Base-by-base conservation (phyloP, 2,797 vertebrate genomes). In the Sciurus vulgaris region DNA sequence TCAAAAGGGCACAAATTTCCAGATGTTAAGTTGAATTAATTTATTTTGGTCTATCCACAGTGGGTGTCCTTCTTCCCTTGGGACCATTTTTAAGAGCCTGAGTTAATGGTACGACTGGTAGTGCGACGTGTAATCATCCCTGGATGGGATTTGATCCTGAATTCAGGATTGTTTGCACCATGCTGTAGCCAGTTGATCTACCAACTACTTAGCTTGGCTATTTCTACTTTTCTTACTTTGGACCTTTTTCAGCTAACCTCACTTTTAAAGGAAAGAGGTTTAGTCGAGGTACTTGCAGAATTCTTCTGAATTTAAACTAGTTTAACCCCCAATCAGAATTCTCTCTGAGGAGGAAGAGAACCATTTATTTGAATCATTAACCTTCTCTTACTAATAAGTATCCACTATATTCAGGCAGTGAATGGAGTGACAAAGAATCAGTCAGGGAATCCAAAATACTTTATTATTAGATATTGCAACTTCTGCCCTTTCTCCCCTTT, bases 201-300 rank as follows among this genome's bases (percentile, higher is more conserved):
- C 33, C 2, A 61, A 78, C 12, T 8, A 51, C 38, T 63, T 44
- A 86, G 35, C 38, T 67, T 76, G 30, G 41, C 24, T 59, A 61
- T 74, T 96, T 93, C 83, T 93, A 59, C 41, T 78, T 96, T 78
- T 67, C 14, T 91, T 86, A 83, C 49, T 89, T 86, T 84, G 35
- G 20, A 89, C 38, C 76, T 94, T 91, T 76, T 44, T 86, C 65
- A 44, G 18, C 22, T 74, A 63, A 54, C 24, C 47, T 89, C 28
- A 89, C 78, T 89, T 97, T 89, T 47, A 95, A 81, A 96, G 74
- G 33, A 81, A 28, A 59, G n/a, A 79, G 14, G 56, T 83, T 18
- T 79, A 54, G 1, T 81, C 81, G 47, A 84, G 35, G 35, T 69
- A 63, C n/a, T 86, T 77, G 26, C 30, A 86, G 74, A 78, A 74